phyloP scores from a whole-genome alignment of 2,113 vertebrate species.

The Nycticryphes semicollaris region DNA sequence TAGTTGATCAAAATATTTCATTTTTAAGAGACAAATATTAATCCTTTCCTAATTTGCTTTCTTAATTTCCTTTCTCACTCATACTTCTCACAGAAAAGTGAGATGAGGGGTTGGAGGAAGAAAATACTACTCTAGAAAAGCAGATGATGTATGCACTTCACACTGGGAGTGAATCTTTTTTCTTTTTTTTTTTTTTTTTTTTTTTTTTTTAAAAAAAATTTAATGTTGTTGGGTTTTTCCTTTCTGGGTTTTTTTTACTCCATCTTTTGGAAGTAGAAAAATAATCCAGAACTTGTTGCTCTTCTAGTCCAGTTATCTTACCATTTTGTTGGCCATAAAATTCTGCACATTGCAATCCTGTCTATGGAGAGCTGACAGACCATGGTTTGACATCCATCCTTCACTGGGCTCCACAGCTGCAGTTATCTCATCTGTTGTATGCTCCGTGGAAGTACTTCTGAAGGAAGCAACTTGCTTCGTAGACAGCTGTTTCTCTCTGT shows the following conservation, averaged over 20 bases:
- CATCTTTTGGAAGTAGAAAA: not conserved
- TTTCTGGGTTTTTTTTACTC: not conserved
- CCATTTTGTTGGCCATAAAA: not conserved
- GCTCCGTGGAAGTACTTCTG: not conserved
- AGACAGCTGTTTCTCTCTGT: not conserved
- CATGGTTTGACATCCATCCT: not conserved
- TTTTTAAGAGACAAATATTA: not conserved
- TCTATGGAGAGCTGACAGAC: not conserved
- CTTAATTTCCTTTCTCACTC: not conserved
- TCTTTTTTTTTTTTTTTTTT: accelerated
- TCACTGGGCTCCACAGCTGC: not conserved
- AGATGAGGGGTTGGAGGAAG: not conserved
- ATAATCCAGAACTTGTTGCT: not conserved
- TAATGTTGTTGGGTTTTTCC: not conserved
- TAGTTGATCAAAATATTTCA: not conserved
- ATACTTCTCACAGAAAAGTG: not conserved
- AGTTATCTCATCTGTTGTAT: not conserved
- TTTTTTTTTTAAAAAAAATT: too few species aligned
- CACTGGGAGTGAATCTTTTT: accelerated
- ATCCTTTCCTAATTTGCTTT: not conserved
- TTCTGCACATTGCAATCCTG: not conserved
- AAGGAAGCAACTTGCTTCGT: not conserved
- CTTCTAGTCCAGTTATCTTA: not conserved
- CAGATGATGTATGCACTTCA: not conserved
- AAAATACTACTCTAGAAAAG: not conserved